Evolutionary conservation across 1,140 invertebrate genomes (phyloP).

Genomic region (Drosophila paulistorum): DNA sequence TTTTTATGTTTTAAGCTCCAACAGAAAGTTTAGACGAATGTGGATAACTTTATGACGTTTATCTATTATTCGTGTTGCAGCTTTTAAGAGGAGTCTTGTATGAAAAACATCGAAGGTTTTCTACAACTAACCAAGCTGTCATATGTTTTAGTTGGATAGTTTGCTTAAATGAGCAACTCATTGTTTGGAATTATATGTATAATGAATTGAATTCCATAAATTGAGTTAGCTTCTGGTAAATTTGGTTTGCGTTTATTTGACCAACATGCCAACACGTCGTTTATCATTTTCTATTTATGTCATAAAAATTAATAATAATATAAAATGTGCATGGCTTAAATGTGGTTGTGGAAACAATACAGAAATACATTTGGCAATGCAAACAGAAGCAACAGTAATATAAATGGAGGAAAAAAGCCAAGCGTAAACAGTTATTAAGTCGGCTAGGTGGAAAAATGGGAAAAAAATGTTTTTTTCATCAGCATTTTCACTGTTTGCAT

Average conservation of each 20-base stretch:
- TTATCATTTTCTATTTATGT: conserved; percentile 3
- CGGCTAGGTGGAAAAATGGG: not conserved
- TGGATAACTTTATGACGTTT: no score
- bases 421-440: conserved; percentile 8
- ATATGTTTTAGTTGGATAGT: no score
- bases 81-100: no score
- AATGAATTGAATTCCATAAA: no score
- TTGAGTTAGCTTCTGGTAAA: not conserved
- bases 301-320: conserved; percentile 11
- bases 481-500: conserved; percentile 15
- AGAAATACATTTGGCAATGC: conserved; percentile 43
- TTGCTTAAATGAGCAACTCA: no score
- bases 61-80: no score
- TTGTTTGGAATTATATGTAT: no score
- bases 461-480: not conserved
- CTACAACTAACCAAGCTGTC: no score
- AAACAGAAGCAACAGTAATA: conserved; percentile 21
- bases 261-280: conserved; percentile 10
- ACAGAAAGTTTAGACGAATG: no score
- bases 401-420: not conserved
- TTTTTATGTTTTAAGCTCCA: no score
- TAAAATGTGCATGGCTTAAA: conserved; percentile 8
- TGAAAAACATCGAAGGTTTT: no score
- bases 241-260: not conserved
- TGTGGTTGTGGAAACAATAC: conserved; percentile 13